Conservation (phyloP, 2,888 invertebrate genomes). For the Nemotelus pantherinus region DNA sequence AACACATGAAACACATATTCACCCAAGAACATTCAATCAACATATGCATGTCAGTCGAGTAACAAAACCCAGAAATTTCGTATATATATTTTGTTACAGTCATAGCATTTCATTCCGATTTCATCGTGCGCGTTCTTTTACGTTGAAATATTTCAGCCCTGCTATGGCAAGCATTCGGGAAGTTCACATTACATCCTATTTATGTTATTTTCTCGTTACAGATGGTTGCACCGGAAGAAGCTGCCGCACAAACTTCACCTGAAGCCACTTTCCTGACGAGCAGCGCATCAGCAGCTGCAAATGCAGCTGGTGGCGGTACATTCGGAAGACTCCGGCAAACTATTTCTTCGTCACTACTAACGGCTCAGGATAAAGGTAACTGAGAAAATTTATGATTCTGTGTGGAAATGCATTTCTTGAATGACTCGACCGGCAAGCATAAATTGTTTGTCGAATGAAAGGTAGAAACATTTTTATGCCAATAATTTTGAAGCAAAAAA, state of each 20-base stretch:
- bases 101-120: no score
- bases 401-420: not conserved
- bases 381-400: not conserved
- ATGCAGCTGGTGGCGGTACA: slow-evolving; percentile 72
- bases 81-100: no score
- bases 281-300: slow-evolving; percentile 20
- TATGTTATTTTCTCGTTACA: slow-evolving; percentile 60
- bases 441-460: not conserved
- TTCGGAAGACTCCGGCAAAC: slow-evolving; percentile 87
- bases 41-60: no score
- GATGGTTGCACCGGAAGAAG: slow-evolving; percentile 87
- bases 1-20: no score
- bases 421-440: not conserved
- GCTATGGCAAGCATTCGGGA: no score
- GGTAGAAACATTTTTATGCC: not conserved
- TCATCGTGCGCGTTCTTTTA: no score
- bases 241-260: slow-evolving; percentile 68
- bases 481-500: no score
- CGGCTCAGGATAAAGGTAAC: slow-evolving; percentile 84
- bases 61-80: no score
- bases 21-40: no score
- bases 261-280: slow-evolving; percentile 59
- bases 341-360: slow-evolving; percentile 81
- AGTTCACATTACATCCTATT: no score
- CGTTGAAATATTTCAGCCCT: no score